Conservation (phyloP, 2,888 invertebrate species). For the Thelaira solivaga region DNA sequence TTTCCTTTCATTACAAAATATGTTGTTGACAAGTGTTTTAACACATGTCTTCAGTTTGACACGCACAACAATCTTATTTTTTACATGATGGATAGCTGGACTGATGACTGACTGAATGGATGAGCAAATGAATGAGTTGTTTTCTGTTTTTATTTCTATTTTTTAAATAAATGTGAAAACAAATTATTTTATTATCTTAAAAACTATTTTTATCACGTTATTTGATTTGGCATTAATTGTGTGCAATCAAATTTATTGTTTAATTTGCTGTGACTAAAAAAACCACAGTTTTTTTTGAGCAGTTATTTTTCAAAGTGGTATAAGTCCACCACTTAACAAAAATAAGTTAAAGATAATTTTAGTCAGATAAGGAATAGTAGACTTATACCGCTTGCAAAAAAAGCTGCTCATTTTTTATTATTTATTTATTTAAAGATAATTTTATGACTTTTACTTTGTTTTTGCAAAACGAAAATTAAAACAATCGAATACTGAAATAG, state of each 20-base stretch:
- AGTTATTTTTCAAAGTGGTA: too few species aligned
- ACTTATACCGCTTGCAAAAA: too few species aligned
- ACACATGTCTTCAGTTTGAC: constrained; percentile 68
- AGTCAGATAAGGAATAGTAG: too few species aligned
- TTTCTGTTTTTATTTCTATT: constrained; percentile 23
- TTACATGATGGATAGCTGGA: constrained; percentile 34
- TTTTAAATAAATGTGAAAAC: constrained; percentile 30
- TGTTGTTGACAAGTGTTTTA: constrained; percentile 65
- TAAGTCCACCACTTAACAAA: too few species aligned
- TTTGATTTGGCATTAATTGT: constrained; percentile 37
- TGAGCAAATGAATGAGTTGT: background rate
- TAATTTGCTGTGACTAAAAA: constrained; percentile 2
- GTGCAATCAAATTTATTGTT: constrained; percentile 17
- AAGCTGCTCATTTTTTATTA: too few species aligned
- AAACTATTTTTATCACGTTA: constrained; percentile 34
- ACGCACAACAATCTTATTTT: constrained; percentile 50
- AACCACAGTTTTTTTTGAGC: too few species aligned
- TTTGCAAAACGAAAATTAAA: too few species aligned
- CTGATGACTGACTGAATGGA: constrained; percentile 7
- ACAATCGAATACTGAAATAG: too few species aligned
- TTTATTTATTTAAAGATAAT: too few species aligned
- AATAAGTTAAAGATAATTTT: too few species aligned
- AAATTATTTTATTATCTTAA: constrained; percentile 16
- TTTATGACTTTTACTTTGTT: too few species aligned
- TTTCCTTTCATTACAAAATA: constrained; percentile 31